A percentile compares a stretch with the other conserved stretches of the same genome.
phyloP scores from a whole-genome alignment of 2,113 vertebrate genomes.

The Pogonocichla stellata region DNA sequence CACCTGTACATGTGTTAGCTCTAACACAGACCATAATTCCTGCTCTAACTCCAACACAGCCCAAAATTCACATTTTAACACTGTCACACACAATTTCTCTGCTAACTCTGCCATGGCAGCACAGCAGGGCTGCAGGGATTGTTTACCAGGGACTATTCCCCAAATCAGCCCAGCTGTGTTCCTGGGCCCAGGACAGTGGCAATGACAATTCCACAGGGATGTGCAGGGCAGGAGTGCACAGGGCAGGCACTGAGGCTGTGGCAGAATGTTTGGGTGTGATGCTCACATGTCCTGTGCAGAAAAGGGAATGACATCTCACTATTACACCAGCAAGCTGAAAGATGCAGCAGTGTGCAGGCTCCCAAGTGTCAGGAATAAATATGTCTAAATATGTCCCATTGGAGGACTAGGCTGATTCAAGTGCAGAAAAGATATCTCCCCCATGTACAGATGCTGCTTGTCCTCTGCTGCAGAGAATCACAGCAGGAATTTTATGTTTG shows the following conservation, averaged over 20 bases:
- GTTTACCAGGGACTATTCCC: background rate
- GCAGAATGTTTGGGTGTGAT: background rate
- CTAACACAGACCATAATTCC: background rate
- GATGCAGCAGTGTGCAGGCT: background rate
- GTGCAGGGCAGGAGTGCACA: background rate
- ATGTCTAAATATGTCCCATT: background rate
- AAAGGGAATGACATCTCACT: background rate
- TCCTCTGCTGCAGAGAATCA: slow-evolving; percentile 45
- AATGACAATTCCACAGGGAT: background rate
- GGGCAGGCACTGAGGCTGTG: background rate
- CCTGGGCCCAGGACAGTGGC: background rate
- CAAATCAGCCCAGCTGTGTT: background rate
- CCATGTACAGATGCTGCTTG: slow-evolving; percentile 38
- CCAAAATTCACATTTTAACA: background rate
- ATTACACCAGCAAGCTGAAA: background rate
- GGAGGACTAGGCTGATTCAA: background rate
- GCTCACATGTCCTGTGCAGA: background rate
- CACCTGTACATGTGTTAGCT: background rate
- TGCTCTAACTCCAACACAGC: background rate
- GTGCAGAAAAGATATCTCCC: background rate
- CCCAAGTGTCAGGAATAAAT: slow-evolving; percentile 13
- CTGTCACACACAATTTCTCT: background rate
- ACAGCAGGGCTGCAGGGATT: background rate
- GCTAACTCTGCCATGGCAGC: background rate
- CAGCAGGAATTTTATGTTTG: slow-evolving; percentile 59